phyloP scores from a whole-genome alignment of 2,113 vertebrate genomes.

The Odontophorus gujanensis region DNA sequence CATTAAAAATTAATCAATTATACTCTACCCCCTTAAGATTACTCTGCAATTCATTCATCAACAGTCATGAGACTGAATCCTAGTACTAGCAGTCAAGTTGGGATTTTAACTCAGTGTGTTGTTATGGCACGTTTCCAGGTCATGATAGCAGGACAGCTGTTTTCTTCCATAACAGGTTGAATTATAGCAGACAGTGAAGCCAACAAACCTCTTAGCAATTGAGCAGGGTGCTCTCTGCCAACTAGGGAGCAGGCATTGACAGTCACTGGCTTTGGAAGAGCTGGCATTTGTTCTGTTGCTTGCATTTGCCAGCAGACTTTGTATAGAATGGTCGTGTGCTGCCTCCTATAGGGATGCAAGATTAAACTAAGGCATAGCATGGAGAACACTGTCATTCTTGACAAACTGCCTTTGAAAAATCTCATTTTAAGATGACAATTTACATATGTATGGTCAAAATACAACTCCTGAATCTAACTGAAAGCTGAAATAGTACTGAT shows the following conservation, averaged over 20 bases:
- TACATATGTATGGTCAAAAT: not conserved
- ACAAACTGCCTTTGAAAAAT: not conserved
- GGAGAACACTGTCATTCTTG: not conserved
- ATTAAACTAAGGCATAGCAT: constrained; percentile 14
- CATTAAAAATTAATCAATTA: constrained; percentile 55
- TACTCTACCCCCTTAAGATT: constrained; percentile 36
- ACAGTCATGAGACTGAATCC: constrained; percentile 55
- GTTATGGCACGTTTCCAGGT: constrained; percentile 78
- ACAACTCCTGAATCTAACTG: not conserved
- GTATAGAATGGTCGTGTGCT: constrained; percentile 31
- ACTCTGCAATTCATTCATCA: constrained; percentile 54
- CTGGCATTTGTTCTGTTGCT: constrained; percentile 62
- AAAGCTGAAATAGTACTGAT: not conserved
- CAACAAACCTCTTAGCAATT: constrained; percentile 81
- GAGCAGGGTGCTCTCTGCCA: constrained; percentile 77
- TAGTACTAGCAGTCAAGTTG: constrained; percentile 65
- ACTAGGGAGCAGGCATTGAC: constrained; percentile 69
- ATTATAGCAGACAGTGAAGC: constrained; percentile 77
- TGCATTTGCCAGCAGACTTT: constrained; percentile 26
- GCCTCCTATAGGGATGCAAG: constrained; percentile 42
- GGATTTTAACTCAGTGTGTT: constrained; percentile 78
- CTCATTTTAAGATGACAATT: not conserved
- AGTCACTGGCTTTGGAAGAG: constrained; percentile 64
- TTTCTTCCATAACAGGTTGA: constrained; percentile 78
- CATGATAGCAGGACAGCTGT: constrained; percentile 80